Evolutionary conservation across 2,797 vertebrate genomes (phyloP).

Genomic region (Artibeus jamaicensis): DNA sequence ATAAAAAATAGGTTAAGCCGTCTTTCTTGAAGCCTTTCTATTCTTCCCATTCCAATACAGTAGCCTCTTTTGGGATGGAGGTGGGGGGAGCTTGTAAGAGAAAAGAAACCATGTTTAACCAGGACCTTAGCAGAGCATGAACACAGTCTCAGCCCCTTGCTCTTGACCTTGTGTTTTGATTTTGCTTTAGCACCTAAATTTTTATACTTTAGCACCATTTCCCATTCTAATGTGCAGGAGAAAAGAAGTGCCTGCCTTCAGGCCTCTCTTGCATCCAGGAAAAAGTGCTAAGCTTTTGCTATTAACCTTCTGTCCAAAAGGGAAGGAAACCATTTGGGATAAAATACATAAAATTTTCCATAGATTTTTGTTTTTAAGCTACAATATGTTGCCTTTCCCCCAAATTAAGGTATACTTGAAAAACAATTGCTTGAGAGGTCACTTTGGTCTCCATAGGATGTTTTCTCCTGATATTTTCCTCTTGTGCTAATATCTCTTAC

Average conservation of each 20-base stretch:
- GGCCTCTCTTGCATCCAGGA: not conserved
- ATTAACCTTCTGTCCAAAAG: constrained; percentile 32
- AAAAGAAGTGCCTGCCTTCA: constrained; percentile 4
- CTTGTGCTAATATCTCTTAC: not conserved
- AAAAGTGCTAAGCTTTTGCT: not conserved
- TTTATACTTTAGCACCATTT: constrained; percentile 17
- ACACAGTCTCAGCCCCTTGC: not conserved
- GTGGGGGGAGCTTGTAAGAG: not conserved
- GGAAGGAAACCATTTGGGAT: not conserved
- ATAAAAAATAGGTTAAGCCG: not conserved
- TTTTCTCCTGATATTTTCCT: constrained; percentile 42
- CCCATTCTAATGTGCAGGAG: not conserved
- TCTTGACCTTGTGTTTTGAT: constrained; percentile 58
- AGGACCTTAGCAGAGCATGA: not conserved
- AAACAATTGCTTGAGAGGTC: constrained; percentile 40
- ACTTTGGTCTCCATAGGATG: not conserved
- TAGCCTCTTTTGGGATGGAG: no score
- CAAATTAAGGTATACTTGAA: not conserved
- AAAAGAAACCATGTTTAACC: constrained; percentile 26
- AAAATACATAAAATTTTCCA: not conserved
- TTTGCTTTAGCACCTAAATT: constrained; percentile 33
- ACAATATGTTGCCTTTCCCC: not conserved
- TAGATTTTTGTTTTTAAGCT: constrained; percentile 44
- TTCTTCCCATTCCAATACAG: not conserved
- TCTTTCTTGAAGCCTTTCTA: not conserved